Conservation (phyloP, 2,113 vertebrate genomes). For the Beaufortia kweichowensis region DNA sequence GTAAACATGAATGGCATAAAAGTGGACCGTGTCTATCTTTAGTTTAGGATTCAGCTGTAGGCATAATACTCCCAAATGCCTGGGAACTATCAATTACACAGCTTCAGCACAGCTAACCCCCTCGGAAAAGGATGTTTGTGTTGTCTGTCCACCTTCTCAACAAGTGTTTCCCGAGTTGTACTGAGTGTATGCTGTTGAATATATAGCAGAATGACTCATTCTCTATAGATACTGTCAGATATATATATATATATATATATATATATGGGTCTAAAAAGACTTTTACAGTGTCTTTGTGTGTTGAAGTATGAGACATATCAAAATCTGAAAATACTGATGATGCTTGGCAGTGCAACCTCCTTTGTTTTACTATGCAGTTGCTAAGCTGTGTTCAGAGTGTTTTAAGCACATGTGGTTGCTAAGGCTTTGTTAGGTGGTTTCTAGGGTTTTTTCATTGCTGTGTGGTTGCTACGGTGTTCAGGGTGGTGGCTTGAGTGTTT, state of each 20-base stretch:
- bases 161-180: constrained; percentile 57
- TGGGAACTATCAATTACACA: constrained; percentile 57
- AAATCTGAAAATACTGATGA: too few relatives aligned
- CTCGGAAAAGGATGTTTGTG: constrained; percentile 62
- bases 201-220: constrained; percentile 27
- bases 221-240: constrained; percentile 20
- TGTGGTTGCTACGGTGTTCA: too few relatives aligned
- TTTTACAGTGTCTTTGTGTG: not conserved
- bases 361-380: too few relatives aligned
- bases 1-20: constrained; percentile 45
- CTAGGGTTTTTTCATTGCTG: too few relatives aligned
- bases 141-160: constrained; percentile 55
- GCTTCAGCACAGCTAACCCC: constrained; percentile 32
- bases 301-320: not conserved
- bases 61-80: constrained; percentile 49
- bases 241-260: too few relatives aligned
- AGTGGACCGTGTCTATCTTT: constrained; percentile 45
- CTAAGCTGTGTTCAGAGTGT: too few relatives aligned
- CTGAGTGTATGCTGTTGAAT: constrained; percentile 29
- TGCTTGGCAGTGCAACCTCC: too few relatives aligned
- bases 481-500: too few relatives aligned
- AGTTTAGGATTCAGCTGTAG: constrained; percentile 47
- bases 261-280: not conserved
- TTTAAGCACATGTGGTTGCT: too few relatives aligned
- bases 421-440: too few relatives aligned